phyloP scores from a whole-genome alignment of 2,797 vertebrate species.

The Uromys caudimaculatus region DNA sequence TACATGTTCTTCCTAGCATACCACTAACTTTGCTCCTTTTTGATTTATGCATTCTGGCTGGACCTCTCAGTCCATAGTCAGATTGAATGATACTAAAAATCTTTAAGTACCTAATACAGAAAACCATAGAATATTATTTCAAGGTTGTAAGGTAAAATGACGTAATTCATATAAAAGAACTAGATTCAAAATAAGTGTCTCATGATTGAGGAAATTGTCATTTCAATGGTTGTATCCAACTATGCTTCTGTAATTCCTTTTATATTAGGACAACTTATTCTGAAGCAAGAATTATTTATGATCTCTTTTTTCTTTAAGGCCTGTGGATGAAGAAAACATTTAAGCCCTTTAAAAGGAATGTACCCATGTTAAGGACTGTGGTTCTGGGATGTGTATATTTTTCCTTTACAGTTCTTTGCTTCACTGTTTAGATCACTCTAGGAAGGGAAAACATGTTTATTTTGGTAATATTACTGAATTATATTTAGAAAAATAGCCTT shows the following conservation, averaged over 20 bases:
- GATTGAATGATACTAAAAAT: not conserved
- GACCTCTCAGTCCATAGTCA: not conserved
- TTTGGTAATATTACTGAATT: conserved; percentile 20
- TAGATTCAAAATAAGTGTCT: not conserved
- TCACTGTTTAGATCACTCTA: conserved; percentile 27
- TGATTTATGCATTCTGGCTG: not conserved
- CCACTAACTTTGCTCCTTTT: not conserved
- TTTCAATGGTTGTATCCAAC: not conserved
- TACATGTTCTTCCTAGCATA: not conserved
- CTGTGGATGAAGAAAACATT: not conserved
- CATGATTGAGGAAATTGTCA: not conserved
- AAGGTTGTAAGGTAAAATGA: not conserved
- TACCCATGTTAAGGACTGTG: not conserved
- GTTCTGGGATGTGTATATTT: not conserved
- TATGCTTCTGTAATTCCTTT: not conserved
- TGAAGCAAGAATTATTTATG: not conserved
- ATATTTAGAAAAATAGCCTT: conserved; percentile 24
- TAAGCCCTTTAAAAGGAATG: conserved; percentile 15
- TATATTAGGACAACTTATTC: not conserved
- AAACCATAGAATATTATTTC: conserved; percentile 32
- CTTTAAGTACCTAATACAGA: not conserved
- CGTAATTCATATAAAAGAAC: not conserved
- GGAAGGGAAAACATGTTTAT: not conserved
- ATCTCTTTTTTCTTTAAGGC: not conserved
- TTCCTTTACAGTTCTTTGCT: not conserved